Evolutionary conservation across 2,888 invertebrate genomes (phyloP), one percentile per base, ranked within the genome.

Genomic region (Steinernema hermaphroditum): DNA sequence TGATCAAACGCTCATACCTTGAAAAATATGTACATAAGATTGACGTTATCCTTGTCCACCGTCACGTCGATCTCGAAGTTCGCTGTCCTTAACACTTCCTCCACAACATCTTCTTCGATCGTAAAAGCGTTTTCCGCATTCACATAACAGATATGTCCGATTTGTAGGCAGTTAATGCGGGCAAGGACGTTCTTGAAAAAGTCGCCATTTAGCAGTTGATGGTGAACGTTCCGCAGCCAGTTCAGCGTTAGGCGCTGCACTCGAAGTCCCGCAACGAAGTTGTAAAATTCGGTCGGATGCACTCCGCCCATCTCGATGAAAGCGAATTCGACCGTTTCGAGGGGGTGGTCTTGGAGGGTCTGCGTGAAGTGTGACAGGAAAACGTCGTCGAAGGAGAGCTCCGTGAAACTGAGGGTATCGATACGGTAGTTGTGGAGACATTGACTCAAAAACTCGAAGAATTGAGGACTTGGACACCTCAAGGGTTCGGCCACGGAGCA

Each of bases 31-130:
- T 54, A 2, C 22, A 27, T 54, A 2, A 54, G 14, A 22, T 12
- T 27, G 22, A 22, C 54, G 27, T 54, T 54, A 27, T 54, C 54
- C 54, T 54, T 24, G 27, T 54, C 54, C 54, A 54, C 54, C 14
- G 27, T 27, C 8, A 54, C 54, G 12, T 54, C 54, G 6, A 54
- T 12, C 27, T 24, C 16, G 27, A 54, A 54, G 9, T 27, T 14
- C 24, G 2, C 4, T 27, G 54, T 27, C 27, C 54, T 14, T 27
- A 24, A 2, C 22, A 24, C 27, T 12, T 27, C 24, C 27, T 16
- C 24, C n/a, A 54, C 27, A 22, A 27, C 54, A 22, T 54, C 16
- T 24, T 54, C 54, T 6, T 27, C 54, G 22, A 54, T 54, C 54
- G 27, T 27, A 54, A 54, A 54, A 54, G 22, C 54, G 54, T 27